Base-by-base conservation (phyloP, 2,888 invertebrate species). In the Volucella bombylans region DNA sequence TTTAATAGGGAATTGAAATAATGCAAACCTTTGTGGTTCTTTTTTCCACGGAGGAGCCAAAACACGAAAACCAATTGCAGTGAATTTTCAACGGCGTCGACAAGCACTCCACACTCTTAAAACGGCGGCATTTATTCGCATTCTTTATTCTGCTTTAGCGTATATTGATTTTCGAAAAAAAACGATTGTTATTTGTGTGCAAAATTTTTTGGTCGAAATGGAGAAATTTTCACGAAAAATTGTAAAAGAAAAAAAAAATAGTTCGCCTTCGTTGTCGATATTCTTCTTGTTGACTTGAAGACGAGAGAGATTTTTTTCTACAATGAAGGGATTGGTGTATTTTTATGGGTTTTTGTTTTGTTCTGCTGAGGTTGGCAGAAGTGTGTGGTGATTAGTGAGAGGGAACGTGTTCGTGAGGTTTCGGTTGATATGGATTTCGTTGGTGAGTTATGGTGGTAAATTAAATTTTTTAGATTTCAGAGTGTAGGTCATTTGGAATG, bases 1-100 rank as follows among this genome's bases (percentile, higher is more conserved):
- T 62, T 45, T 67, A 4, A 23, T 55, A 14, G 23, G 67, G 49
- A 47, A 62, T 64, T n/a, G 6, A 38, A 54, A 41, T 23, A 54
- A 52, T 47, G 23, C 87, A 86, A 90, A 91, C 91, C 91, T 91
- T 91, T 91, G 90, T 91, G 90, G 89, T 90, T 90, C 91, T 91
- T 90, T 90, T 90, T 88, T 90, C 91, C 88, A 91, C 90, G 89
- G 90, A 88, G 86, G 88, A 89, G 89, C 90, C 91, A 90, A 91
- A 91, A 90, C 91, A 91, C 90, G 91, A 91, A 88, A 90, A 89
- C 89, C 90, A 90, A 88, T 89, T 90, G 89, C 90, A 91, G 88
- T 90, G 89, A 89, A 90, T 90, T 89, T 90, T 91, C 89, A 90
- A 90, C 76, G 76, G 85, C 81, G 85, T 85, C 76, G 85, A 85